Conservation (phyloP, 2,797 vertebrate genomes). For the Rallus crepitans region DNA sequence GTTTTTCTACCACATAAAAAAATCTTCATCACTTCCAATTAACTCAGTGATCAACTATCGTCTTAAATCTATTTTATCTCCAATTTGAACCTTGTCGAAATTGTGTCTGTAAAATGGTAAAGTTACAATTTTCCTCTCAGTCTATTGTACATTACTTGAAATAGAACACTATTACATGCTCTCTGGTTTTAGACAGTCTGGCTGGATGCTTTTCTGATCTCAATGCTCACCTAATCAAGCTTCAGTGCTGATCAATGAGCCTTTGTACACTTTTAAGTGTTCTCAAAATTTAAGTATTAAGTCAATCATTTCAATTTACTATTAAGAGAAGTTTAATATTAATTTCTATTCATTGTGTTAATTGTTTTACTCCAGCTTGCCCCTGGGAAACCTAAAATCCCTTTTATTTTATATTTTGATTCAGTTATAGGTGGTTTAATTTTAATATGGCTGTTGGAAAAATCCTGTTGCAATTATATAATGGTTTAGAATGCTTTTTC, state of each 20-base stretch:
- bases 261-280: background rate
- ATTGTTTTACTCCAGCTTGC: background rate
- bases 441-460: background rate
- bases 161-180: background rate
- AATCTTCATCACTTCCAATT: constrained; percentile 31
- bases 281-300: background rate
- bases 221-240: background rate
- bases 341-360: background rate
- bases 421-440: background rate
- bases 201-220: background rate
- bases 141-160: background rate
- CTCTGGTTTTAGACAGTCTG: background rate
- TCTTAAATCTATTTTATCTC: constrained; percentile 12
- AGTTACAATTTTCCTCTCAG: background rate
- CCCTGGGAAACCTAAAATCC: background rate
- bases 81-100: background rate
- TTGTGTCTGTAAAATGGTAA: background rate
- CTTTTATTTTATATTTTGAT: background rate
- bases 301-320: background rate
- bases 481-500: background rate
- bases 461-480: background rate
- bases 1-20: background rate
- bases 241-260: background rate
- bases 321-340: background rate
- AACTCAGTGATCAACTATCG: background rate